phyloP scores from a whole-genome alignment of 1,140 invertebrate genomes.

The Anastrepha ludens region DNA sequence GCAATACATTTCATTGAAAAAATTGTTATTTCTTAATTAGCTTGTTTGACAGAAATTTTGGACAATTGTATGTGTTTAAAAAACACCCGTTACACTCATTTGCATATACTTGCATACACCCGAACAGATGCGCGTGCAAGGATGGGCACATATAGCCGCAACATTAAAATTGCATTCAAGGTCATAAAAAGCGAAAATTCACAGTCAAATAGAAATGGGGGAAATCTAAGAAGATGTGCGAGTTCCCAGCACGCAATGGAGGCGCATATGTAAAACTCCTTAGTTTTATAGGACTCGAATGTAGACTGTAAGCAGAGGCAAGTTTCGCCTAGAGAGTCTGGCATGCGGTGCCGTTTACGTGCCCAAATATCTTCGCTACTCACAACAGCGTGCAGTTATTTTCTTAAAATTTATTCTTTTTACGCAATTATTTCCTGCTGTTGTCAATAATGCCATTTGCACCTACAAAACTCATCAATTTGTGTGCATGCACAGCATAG shows the following conservation, averaged over 20 bases:
- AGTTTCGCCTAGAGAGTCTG: too few relatives aligned
- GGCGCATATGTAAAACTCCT: neutral
- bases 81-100: too few relatives aligned
- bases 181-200: conserved; percentile 1
- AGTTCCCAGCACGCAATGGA: neutral
- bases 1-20: too few relatives aligned
- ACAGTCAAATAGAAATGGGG: neutral
- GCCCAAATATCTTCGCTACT: too few relatives aligned
- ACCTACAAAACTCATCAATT: neutral
- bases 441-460: conserved; percentile 27
- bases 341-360: too few relatives aligned
- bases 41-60: too few relatives aligned
- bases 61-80: too few relatives aligned
- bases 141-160: neutral
- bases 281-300: neutral
- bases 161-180: conserved; percentile 46
- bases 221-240: neutral
- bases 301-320: neutral
- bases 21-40: too few relatives aligned
- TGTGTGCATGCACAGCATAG: neutral
- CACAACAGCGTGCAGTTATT: neutral
- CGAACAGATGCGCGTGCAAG: neutral
- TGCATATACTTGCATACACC: too few relatives aligned
- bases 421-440: neutral
- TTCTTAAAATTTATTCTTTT: neutral